phyloP scores from a whole-genome alignment of 2,113 vertebrate genomes.

The Catagonus wagneri region DNA sequence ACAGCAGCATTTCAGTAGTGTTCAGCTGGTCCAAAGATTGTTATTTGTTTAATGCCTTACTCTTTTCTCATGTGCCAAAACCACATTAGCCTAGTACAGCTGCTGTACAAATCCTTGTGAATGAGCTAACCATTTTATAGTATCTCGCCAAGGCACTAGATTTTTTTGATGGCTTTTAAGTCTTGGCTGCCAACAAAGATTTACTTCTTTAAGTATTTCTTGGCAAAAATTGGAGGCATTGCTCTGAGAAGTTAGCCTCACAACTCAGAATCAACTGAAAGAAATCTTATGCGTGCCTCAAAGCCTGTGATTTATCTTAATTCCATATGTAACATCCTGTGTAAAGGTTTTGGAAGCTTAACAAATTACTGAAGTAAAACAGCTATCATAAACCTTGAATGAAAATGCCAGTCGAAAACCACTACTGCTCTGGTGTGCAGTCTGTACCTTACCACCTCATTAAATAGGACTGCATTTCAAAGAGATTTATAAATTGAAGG shows the following conservation, averaged over 20 bases:
- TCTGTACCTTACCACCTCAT: neutral
- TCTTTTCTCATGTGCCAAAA: neutral
- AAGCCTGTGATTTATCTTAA: constrained; percentile 39
- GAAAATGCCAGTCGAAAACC: neutral
- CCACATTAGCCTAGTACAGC: neutral
- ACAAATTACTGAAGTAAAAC: neutral
- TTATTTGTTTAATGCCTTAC: neutral
- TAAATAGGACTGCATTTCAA: neutral
- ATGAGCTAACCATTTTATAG: neutral
- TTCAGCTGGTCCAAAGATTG: neutral
- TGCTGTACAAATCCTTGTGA: neutral
- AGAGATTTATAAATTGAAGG: neutral
- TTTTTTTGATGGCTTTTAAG: constrained; percentile 28
- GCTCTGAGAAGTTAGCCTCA: neutral
- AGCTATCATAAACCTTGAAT: neutral
- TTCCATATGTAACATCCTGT: neutral
- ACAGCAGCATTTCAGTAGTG: neutral
- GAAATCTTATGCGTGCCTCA: neutral
- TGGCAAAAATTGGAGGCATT: constrained; percentile 23
- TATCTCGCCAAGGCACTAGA: neutral
- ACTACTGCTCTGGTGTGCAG: neutral
- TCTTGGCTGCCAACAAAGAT: constrained; percentile 36
- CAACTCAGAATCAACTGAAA: neutral
- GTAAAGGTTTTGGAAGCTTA: neutral
- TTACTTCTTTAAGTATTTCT: constrained; percentile 60